These are phyloP conservation scores for Proterorhinus semilunaris DNA, from an alignment of 2,113 vertebrate species.

Conservation along the genomic window DNA sequence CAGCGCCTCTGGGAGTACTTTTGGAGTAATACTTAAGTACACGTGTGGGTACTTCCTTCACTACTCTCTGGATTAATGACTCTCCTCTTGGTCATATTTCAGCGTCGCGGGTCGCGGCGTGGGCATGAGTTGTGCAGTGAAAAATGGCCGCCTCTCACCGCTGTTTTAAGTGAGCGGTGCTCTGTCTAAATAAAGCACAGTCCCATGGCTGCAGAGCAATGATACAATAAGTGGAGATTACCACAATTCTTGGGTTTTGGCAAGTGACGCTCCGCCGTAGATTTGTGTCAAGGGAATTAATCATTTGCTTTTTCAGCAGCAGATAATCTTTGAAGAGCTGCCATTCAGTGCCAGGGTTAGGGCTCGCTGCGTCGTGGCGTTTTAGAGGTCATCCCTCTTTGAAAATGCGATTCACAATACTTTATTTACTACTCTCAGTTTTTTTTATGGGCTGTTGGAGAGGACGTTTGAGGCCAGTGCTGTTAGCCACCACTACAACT, in stretches of 20 bases:
- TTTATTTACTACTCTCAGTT: slow-evolving; percentile 11
- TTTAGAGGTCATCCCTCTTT: slow-evolving; percentile 18
- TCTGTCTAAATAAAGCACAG: slow-evolving; percentile 55
- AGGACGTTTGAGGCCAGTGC: neutral
- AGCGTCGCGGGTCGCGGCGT: neutral
- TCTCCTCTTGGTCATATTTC: slow-evolving; percentile 3
- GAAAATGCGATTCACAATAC: slow-evolving; percentile 26
- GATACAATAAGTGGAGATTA: slow-evolving; percentile 43
- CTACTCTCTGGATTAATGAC: neutral
- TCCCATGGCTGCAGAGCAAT: slow-evolving; percentile 31
- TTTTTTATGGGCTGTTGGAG: neutral
- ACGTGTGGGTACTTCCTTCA: neutral
- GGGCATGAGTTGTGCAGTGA: neutral
- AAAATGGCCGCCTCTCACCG: slow-evolving; percentile 7
- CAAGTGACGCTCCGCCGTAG: slow-evolving; percentile 40
- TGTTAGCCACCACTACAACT: neutral
- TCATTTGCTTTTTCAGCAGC: slow-evolving; percentile 35
- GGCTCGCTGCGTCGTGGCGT: slow-evolving; percentile 10
- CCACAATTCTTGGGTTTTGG: slow-evolving; percentile 54
- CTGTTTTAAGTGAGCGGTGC: slow-evolving; percentile 31
- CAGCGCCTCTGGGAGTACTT: neutral
- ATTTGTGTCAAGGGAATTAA: slow-evolving; percentile 57
- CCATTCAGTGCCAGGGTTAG: slow-evolving; percentile 14
- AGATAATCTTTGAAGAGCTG: slow-evolving; percentile 44
- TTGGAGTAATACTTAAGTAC: neutral